Base-by-base conservation (phyloP, 1,140 invertebrate species). In the Atopsyche davidsoni region DNA sequence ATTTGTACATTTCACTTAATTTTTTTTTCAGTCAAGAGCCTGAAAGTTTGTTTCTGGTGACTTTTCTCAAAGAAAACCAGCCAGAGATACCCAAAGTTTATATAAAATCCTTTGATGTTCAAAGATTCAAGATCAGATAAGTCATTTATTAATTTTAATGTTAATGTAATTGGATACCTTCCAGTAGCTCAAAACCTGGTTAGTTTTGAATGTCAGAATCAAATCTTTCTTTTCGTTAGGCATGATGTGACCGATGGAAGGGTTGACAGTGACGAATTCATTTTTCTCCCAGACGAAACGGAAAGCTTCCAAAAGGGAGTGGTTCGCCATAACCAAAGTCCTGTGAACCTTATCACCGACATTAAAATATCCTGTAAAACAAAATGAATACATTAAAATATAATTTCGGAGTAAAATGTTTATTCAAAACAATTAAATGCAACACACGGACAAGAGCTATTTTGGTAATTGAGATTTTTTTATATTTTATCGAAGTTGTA, bases 141-240 rank as follows among this genome's bases (percentile, higher is more conserved):
- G n/a, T n/a, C n/a, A n/a, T n/a, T n/a, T n/a, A n/a, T n/a, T n/a
- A n/a, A n/a, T n/a, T n/a, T n/a, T n/a, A n/a, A n/a, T n/a, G n/a
- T n/a, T n/a, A n/a, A n/a, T n/a, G n/a, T n/a, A n/a, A n/a, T n/a
- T n/a, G n/a, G n/a, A n/a, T n/a, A n/a, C n/a, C n/a, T n/a, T n/a
- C n/a, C n/a, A n/a, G n/a, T n/a, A n/a, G n/a, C n/a, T n/a, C n/a
- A n/a, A n/a, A n/a, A n/a, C n/a, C n/a, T n/a, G 2, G 13, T 16
- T 16, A 1, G 46, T 32, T 14, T 40, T 16, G 3, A 49, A 6
- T n/a, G 46, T 22, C 2, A 49, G 11, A 14, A 49, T 40, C 0
- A 49, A 24, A 14, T 49, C 36, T 14, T 49, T 39, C 19, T 36
- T 40, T 32, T 40, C 46, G 1, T 49, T 41, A 16, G 36, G 24